Evolutionary conservation across 2,888 invertebrate genomes (phyloP), one percentile per base, ranked within the genome.

Genomic region (Cataglyphis livida): DNA sequence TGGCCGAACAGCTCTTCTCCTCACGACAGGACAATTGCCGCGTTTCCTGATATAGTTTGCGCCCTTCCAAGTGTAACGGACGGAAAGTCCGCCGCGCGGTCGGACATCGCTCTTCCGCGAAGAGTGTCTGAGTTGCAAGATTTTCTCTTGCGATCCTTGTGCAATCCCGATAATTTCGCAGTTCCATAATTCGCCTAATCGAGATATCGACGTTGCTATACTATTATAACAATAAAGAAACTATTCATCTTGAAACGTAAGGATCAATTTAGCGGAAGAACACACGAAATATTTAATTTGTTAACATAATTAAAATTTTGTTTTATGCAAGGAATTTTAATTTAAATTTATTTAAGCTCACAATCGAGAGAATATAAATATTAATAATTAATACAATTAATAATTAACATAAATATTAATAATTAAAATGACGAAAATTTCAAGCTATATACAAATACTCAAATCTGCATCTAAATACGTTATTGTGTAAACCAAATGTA

Each of bases 21-120:
- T 90, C 88, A 92, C 92, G 93, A 94, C 93, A 93, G 93, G 93
- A 92, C 93, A 94, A 94, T 94, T 94, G 93, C 92, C 84, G 91
- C 93, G 90, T 93, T 94, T 94, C 94, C 94, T 93, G 91, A 86
- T 90, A 88, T 86, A 87, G 86, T 90, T 90, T 90, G 90, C 89
- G 90, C 90, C 90, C 85, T 84, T 81, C 90, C 90, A 84, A 89
- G 83, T 90, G 90, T 90, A 88, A 90, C 90, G 89, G 64, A 86
- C 90, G 85, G 85, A 85, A 85, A 85, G 82, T 83, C 87, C 75
- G 57, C 51, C 73, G 51, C 51, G 75, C 51, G 75, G 21, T n/a
- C 32, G 82, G 74, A 82, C 78, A 35, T 41, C 18, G 81, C 21
- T 84, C 85, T 85, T 84, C 66, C 81, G 78, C 66, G 76, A 81